Evolutionary conservation across 2,113 vertebrate species (phyloP), one percentile per base, ranked within the genome.

Genomic region (Pogona vitticeps): DNA sequence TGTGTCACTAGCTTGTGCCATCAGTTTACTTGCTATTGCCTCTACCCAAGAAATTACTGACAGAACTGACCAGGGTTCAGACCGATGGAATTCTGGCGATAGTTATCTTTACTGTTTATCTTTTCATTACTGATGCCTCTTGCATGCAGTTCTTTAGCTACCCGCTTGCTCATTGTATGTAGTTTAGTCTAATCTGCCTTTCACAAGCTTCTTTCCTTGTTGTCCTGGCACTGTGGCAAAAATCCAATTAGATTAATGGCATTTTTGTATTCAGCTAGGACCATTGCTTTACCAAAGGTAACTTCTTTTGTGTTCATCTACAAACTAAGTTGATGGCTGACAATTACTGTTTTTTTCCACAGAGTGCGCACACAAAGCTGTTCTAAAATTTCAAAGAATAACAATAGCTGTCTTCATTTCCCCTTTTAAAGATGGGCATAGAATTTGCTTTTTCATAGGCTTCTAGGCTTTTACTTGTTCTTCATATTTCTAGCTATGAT

Each of bases 101-200:
- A 28, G 46, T 77, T 77, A 28, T 85, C 61, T 67, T 77, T 85
- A 31, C n/a, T 77, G 65, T 65, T 31, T 85, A 28, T 85, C 23
- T 78, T 70, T 70, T 23, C 42, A 85, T 85, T 68, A 38, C 40
- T 68, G 68, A 46, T 46, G 42, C 40, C 15, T 31, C 46, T 14
- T 71, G 18, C n/a, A 71, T 21, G 36, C 36, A 86, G 23, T 20
- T 1, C 38, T 40, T 85, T 40, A 38, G 21, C 8, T 23, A 61
- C 36, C 38, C 42, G 1, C 18, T 33, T 58, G 40, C 12, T 7
- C 23, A 28, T 83, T 83, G 6, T 73, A 59, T 21, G 15, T 72
- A 31, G 36, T 70, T 77, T 85, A 59, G 6, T 52, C 8, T 84
- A 1, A 31, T 38, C 3, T 71, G 1, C 28, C 18, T 86, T 3